Evolutionary conservation across 2,797 vertebrate genomes (phyloP).

Genomic region (Esox lucius): DNA sequence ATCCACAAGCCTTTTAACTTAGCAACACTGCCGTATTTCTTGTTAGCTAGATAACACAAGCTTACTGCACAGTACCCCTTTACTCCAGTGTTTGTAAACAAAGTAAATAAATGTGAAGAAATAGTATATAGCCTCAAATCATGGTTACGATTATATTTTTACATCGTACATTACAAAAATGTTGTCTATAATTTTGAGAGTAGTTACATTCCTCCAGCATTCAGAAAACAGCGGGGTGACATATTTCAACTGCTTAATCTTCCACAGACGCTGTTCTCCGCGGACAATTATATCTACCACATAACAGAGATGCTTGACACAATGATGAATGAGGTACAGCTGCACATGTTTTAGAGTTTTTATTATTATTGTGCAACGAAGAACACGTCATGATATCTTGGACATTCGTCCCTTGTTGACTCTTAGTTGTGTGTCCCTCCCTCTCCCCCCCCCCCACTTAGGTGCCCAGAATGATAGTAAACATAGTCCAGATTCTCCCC

Average conservation of each 20-base stretch:
- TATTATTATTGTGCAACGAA: not conserved
- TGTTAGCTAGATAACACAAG: not conserved
- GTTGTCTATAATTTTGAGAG: not conserved
- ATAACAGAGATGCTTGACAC: conserved; percentile 63
- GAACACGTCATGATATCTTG: not conserved
- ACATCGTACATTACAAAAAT: too few species aligned
- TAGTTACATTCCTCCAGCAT: not conserved
- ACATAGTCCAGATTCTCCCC: conserved; percentile 65
- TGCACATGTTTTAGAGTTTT: not conserved
- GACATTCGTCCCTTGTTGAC: not conserved
- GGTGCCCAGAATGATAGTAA: conserved; percentile 71
- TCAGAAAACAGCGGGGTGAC: not conserved
- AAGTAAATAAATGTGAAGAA: too few species aligned
- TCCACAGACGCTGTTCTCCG: conserved; percentile 62
- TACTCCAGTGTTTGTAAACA: too few species aligned
- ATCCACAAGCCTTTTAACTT: not conserved
- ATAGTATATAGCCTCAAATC: too few species aligned
- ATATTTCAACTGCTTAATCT: not conserved
- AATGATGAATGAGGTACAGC: conserved; percentile 64
- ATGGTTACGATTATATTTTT: too few species aligned
- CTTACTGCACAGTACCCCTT: not conserved
- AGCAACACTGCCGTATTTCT: not conserved
- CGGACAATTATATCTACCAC: conserved; percentile 61
- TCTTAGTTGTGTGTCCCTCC: not conserved
- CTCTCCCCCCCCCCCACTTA: conserved; percentile 20